Evolutionary conservation across 92 coral and sea anemone species (phyloP).

Genomic region (Heteractis magnifica): DNA sequence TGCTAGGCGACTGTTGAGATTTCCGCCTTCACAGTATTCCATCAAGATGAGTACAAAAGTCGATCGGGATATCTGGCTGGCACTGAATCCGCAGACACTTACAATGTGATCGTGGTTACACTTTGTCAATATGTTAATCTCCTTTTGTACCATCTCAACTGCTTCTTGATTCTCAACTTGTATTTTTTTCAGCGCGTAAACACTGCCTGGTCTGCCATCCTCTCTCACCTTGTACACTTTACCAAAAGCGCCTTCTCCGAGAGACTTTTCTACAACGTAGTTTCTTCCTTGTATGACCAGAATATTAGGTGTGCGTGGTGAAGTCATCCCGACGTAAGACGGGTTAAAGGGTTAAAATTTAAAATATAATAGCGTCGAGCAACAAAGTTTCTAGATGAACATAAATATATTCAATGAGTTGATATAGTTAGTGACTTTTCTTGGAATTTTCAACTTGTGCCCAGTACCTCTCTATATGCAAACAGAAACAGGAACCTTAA

Average conservation of each 20-base stretch:
- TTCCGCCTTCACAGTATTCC: constrained; percentile 75
- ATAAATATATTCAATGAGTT: too few species aligned
- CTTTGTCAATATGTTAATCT: constrained; percentile 37
- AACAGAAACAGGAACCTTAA: too few species aligned
- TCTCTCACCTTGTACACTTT: constrained; percentile 56
- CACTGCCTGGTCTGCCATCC: constrained; percentile 12
- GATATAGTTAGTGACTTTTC: background rate
- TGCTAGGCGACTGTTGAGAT: constrained; percentile 54
- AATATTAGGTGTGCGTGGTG: background rate
- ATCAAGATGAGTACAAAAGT: constrained; percentile 45
- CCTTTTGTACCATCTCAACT: constrained; percentile 27
- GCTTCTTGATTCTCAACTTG: constrained; percentile 33
- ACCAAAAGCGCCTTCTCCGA: constrained; percentile 75
- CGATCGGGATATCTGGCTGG: background rate
- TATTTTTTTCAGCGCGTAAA: constrained; percentile 65
- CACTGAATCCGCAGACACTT: constrained; percentile 22
- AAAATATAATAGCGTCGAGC: too few species aligned
- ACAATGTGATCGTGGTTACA: constrained; percentile 27
- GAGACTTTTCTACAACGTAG: background rate
- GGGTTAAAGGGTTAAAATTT: too few species aligned
- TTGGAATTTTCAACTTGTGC: background rate
- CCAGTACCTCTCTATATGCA: background rate
- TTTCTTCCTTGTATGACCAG: background rate
- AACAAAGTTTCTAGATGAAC: too few species aligned
- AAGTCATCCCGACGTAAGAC: too few species aligned